These are phyloP conservation scores for Pycnonotus jocosus DNA, from an alignment of 2,113 vertebrate species.

Conservation along the genomic window DNA sequence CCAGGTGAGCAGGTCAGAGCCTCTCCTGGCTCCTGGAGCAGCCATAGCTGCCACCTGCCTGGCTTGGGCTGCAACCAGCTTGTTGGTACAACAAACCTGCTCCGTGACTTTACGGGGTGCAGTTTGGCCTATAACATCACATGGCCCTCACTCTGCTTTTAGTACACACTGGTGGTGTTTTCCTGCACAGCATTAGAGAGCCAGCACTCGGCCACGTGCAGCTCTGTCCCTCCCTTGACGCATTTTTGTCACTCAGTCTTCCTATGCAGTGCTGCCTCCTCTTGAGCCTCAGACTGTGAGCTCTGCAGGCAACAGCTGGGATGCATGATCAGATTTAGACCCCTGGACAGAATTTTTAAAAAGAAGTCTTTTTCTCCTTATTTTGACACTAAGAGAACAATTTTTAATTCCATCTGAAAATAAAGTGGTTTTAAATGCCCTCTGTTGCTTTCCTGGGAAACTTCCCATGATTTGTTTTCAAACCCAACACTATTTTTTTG, in stretches of 20 bases:
- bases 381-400: neutral
- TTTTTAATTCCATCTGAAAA: neutral
- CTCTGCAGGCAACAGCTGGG: neutral
- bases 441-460: neutral
- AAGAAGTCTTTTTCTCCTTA: neutral
- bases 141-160: neutral
- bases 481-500: no score
- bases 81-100: slow-evolving; percentile 8
- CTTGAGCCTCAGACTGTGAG: neutral
- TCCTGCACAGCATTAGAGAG: fast-evolving
- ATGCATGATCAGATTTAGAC: neutral
- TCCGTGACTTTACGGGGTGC: neutral
- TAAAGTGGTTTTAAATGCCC: fast-evolving
- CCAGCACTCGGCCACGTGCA: fast-evolving
- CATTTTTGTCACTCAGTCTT: neutral
- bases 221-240: neutral
- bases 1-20: neutral
- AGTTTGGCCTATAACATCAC: neutral
- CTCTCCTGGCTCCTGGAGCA: neutral
- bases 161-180: neutral
- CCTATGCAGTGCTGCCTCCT: neutral
- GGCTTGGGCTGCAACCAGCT: fast-evolving
- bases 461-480: neutral
- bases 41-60: neutral
- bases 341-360: neutral